A percentile compares a stretch with the other conserved stretches of the same genome.
Conservation (phyloP, 2,888 invertebrate genomes). For the Neocrepidodera transversa region DNA sequence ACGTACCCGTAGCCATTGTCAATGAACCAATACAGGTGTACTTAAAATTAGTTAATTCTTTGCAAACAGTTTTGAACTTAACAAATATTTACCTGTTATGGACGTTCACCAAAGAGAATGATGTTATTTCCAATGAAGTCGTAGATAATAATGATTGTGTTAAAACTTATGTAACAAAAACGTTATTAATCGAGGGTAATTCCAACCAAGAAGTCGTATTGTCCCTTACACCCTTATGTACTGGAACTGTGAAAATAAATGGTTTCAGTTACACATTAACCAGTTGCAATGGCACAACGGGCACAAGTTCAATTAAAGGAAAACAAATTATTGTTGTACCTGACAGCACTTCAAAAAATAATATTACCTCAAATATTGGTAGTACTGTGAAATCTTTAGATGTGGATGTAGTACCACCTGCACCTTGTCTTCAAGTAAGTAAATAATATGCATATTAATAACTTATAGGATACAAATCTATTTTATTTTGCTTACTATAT, state of each 20-base stretch:
- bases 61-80: slow-evolving; percentile 75
- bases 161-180: slow-evolving; percentile 66
- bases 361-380: slow-evolving; percentile 56
- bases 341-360: slow-evolving; percentile 33
- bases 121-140: slow-evolving; percentile 53
- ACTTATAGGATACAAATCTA: too few species aligned
- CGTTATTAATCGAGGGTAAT: slow-evolving; percentile 66
- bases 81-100: slow-evolving; percentile 77
- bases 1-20: slow-evolving; percentile 75
- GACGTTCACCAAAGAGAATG: slow-evolving; percentile 66
- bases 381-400: slow-evolving; percentile 69
- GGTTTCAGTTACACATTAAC: slow-evolving; percentile 66
- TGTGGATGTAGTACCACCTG: slow-evolving; percentile 77
- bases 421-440: slow-evolving; percentile 80
- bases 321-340: slow-evolving; percentile 66
- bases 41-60: slow-evolving; percentile 76
- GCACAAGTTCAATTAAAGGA: slow-evolving; percentile 65
- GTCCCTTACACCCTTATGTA: slow-evolving; percentile 74
- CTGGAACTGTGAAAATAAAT: slow-evolving; percentile 75
- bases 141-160: slow-evolving; percentile 60
- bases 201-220: slow-evolving; percentile 71
- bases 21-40: slow-evolving; percentile 85
- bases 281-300: slow-evolving; percentile 50
- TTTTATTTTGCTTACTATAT: too few species aligned
- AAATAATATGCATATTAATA: background rate